phyloP scores from a whole-genome alignment of 2,797 vertebrate genomes.

The Rhinichthys osculus region DNA sequence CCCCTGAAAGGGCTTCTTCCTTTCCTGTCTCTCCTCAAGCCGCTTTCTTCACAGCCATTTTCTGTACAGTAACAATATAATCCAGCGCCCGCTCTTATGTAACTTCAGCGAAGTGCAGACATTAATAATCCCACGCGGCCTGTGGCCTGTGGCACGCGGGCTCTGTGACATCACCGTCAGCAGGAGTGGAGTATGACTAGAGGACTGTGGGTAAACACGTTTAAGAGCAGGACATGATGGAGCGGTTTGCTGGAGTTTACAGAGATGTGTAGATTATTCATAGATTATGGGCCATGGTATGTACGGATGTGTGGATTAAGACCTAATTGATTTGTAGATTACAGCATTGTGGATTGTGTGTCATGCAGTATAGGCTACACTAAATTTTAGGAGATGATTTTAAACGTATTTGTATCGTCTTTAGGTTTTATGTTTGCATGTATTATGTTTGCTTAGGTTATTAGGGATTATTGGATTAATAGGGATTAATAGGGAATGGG shows the following conservation, averaged over 20 bases:
- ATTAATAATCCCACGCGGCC: conserved; percentile 76
- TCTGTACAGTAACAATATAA: conserved; percentile 72
- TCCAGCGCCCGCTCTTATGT: conserved; percentile 77
- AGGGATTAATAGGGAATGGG: neutral
- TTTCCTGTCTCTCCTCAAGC: neutral
- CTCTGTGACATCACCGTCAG: conserved; percentile 75
- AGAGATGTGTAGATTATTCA: conserved; percentile 49
- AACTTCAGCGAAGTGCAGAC: conserved; percentile 76
- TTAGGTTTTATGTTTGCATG: neutral
- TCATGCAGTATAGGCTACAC: neutral
- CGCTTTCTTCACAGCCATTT: conserved; percentile 42
- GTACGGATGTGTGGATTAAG: conserved; percentile 44
- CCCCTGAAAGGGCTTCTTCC: neutral
- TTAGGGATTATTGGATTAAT: neutral
- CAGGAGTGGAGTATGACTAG: conserved; percentile 68
- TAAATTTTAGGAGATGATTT: neutral
- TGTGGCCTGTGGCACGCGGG: conserved; percentile 63
- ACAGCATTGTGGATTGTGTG: conserved; percentile 6
- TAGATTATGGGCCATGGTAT: conserved; percentile 53
- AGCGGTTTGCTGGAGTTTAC: conserved; percentile 64
- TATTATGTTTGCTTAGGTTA: neutral
- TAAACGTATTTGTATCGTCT: neutral
- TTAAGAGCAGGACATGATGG: conserved; percentile 75
- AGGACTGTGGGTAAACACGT: conserved; percentile 71
- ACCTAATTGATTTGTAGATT: conserved; percentile 35